A percentile compares a stretch with the other conserved stretches of the same genome.
These are phyloP conservation scores for Spodoptera litura DNA, from an alignment of 1,140 invertebrate species.

Conservation along the genomic window DNA sequence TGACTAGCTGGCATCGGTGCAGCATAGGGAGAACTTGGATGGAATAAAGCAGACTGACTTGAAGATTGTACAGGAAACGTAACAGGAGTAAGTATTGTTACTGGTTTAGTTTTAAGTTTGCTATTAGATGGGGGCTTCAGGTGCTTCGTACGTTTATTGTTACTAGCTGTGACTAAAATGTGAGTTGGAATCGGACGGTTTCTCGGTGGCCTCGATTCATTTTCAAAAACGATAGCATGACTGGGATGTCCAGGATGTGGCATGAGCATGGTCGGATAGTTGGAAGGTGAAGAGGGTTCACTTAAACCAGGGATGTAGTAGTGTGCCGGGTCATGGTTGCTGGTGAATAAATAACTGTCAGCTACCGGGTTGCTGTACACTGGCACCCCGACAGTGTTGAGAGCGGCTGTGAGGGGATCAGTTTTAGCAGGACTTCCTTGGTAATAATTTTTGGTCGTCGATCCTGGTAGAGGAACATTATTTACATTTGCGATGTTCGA, in stretches of 20 bases:
- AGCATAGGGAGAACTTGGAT: conserved; percentile 17
- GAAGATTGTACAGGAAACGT: conserved; percentile 8
- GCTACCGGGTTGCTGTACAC: background rate
- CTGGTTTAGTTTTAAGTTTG: conserved; percentile 12
- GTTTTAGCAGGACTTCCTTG: background rate
- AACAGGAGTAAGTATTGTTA: conserved; percentile 10
- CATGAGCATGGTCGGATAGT: conserved; percentile 8
- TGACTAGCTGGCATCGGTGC: background rate
- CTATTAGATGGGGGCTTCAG: conserved; percentile 10
- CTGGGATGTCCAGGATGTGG: conserved; percentile 9
- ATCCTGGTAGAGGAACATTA: conserved; percentile 11
- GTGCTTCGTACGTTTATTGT: conserved; percentile 12
- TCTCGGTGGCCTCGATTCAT: conserved; percentile 14
- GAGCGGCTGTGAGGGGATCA: background rate
- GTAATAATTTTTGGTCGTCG: background rate
- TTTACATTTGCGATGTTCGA: background rate
- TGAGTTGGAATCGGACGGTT: conserved; percentile 7
- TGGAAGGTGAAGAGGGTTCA: conserved; percentile 20
- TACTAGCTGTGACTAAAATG: background rate
- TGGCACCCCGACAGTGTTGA: conserved; percentile 38
- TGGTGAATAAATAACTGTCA: conserved; percentile 2
- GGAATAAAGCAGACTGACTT: conserved; percentile 14
- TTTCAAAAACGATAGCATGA: conserved; percentile 19
- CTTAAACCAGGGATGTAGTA: conserved; percentile 13
- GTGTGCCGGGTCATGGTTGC: background rate